These are phyloP conservation scores for Diplazon laetatorius DNA, from an alignment of 2,888 invertebrate genomes.

Conservation along the genomic window DNA sequence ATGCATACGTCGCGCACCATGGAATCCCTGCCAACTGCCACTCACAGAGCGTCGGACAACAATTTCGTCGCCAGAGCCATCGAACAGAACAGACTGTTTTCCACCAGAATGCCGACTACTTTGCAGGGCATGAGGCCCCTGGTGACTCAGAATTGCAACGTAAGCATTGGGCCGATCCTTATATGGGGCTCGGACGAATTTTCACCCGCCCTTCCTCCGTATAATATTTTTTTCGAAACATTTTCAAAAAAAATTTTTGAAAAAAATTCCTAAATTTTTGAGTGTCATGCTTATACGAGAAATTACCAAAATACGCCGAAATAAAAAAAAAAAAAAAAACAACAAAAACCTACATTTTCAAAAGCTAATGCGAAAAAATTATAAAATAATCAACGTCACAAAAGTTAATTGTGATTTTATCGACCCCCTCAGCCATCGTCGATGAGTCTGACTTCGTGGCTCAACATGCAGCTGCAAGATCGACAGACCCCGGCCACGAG, in stretches of 20 bases:
- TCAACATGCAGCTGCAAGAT: constrained; percentile 72
- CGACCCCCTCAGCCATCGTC: constrained; percentile 69
- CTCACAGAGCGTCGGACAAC: constrained; percentile 50
- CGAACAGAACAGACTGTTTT: constrained; percentile 71
- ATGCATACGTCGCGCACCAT: constrained; percentile 39
- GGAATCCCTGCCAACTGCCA: constrained; percentile 48
- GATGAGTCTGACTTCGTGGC: constrained; percentile 75
- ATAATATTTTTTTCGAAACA: too few species aligned
- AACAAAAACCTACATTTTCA: too few species aligned
- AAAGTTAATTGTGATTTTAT: constrained; percentile 28
- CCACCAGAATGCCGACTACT: constrained; percentile 80
- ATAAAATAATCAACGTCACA: not conserved
- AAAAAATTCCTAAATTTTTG: too few species aligned
- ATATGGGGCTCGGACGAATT: too few species aligned
- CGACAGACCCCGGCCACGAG: constrained; percentile 79
- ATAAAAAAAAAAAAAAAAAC: too few species aligned
- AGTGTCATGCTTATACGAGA: too few species aligned
- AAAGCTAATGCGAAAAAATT: too few species aligned
- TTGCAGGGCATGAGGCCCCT: constrained; percentile 87
- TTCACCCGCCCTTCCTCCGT: too few species aligned
- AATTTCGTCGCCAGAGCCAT: constrained; percentile 66
- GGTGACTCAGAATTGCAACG: constrained; percentile 86
- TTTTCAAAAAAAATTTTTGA: too few species aligned
- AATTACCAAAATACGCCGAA: too few species aligned
- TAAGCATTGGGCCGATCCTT: constrained; percentile 70